These are phyloP conservation scores for Eueremaeus valkanovi DNA, from an alignment of 2,888 invertebrate genomes.

Conservation along the genomic window DNA sequence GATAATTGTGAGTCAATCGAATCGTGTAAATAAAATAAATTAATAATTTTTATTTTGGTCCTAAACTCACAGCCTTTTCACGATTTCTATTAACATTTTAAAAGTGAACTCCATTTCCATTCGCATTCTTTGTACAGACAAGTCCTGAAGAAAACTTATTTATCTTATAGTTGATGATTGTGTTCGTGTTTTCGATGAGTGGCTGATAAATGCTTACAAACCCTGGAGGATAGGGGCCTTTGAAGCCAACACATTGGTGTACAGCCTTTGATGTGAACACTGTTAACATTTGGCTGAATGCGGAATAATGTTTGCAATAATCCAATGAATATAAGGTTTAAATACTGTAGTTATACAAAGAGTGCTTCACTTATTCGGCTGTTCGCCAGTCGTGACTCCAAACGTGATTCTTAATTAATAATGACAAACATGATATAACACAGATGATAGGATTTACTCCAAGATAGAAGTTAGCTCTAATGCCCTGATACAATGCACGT, in stretches of 20 bases:
- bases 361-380: not conserved
- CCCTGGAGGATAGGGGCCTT: not conserved
- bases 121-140: not conserved
- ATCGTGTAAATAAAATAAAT: slow-evolving; percentile 20
- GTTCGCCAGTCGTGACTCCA: not conserved
- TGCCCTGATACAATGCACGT: slow-evolving; percentile 5
- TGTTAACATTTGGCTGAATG: not conserved
- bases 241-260: not conserved
- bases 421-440: slow-evolving; percentile 3
- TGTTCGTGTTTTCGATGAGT: slow-evolving; percentile 4
- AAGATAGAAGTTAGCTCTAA: no score
- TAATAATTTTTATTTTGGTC: slow-evolving; percentile 3
- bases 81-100: slow-evolving; percentile 22
- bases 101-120: not conserved
- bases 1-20: not conserved
- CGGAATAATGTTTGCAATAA: not conserved
- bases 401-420: slow-evolving; percentile 9
- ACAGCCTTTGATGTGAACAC: not conserved
- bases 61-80: not conserved
- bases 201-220: not conserved
- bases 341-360: not conserved
- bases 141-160: slow-evolving; percentile 9
- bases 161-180: slow-evolving; percentile 13
- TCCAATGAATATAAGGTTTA: not conserved
- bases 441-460: not conserved